A percentile compares a stretch with the other conserved stretches of the same genome.
Evolutionary conservation across 2,888 invertebrate genomes (phyloP).

Genomic region (Cephus rjabovi): DNA sequence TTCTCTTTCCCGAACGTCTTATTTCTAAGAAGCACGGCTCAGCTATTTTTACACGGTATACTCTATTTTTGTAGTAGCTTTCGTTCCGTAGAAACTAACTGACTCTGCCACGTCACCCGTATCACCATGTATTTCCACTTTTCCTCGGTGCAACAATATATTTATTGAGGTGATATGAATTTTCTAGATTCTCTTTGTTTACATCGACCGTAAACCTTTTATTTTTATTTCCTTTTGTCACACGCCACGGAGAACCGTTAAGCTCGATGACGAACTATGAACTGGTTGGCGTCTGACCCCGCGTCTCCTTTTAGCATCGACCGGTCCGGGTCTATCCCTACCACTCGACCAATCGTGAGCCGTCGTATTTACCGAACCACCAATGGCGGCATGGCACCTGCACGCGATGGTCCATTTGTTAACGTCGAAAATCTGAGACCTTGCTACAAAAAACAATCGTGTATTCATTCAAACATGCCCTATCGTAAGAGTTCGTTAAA

Average conservation of each 20-base stretch:
- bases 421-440: not conserved
- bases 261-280: conserved; percentile 31
- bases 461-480: not conserved
- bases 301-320: conserved; percentile 59
- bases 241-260: not conserved
- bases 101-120: not conserved
- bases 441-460: not conserved
- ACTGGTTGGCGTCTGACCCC: conserved; percentile 35
- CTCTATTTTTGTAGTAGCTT: not conserved
- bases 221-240: not conserved
- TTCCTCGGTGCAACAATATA: not conserved
- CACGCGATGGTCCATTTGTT: not conserved
- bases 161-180: not conserved
- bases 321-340: conserved; percentile 32
- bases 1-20: not conserved
- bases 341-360: conserved; percentile 4
- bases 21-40: not conserved
- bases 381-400: not conserved
- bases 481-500: not conserved
- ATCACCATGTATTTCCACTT: not conserved
- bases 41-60: not conserved
- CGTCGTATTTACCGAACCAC: not conserved
- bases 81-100: not conserved
- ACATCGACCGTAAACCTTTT: not conserved
- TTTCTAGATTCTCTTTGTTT: not conserved